phyloP scores from a whole-genome alignment of 92 coral and sea anemone genomes.

The Desmophyllum pertusum region DNA sequence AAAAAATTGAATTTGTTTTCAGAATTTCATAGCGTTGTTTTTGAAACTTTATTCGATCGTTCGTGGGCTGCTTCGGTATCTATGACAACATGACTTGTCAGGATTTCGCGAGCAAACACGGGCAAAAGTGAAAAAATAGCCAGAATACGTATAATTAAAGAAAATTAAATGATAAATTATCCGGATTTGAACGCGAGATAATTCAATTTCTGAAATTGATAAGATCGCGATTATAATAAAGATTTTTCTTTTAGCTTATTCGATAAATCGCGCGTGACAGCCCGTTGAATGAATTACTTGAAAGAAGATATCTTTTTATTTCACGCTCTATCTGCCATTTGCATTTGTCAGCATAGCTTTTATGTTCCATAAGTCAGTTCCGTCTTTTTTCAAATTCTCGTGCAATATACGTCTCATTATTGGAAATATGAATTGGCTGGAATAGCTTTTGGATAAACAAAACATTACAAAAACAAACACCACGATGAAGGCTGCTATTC shows the following conservation, averaged over 20 bases:
- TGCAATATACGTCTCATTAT: conserved; percentile 22
- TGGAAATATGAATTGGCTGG: conserved; percentile 9
- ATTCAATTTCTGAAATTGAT: conserved; percentile 11
- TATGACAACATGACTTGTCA: not conserved
- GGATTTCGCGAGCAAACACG: not conserved
- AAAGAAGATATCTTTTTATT: not conserved
- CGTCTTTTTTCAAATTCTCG: conserved; percentile 5
- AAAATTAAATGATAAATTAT: conserved; percentile 22
- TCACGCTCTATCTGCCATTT: not conserved
- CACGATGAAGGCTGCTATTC: not conserved
- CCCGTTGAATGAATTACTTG: not conserved
- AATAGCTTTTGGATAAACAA: conserved; percentile 18
- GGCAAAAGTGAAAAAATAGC: not conserved
- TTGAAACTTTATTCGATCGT: not conserved
- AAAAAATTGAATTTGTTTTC: not conserved
- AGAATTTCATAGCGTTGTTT: not conserved
- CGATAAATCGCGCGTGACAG: not conserved
- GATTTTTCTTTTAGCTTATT: not conserved
- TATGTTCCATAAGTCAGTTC: not conserved
- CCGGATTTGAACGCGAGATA: not conserved
- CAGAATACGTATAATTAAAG: conserved; percentile 12
- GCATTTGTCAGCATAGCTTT: not conserved
- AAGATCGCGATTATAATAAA: not conserved
- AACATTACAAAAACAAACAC: conserved; percentile 34
- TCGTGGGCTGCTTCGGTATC: not conserved